Evolutionary conservation across 2,797 vertebrate species (phyloP).

Genomic region (Sebastes jordani): DNA sequence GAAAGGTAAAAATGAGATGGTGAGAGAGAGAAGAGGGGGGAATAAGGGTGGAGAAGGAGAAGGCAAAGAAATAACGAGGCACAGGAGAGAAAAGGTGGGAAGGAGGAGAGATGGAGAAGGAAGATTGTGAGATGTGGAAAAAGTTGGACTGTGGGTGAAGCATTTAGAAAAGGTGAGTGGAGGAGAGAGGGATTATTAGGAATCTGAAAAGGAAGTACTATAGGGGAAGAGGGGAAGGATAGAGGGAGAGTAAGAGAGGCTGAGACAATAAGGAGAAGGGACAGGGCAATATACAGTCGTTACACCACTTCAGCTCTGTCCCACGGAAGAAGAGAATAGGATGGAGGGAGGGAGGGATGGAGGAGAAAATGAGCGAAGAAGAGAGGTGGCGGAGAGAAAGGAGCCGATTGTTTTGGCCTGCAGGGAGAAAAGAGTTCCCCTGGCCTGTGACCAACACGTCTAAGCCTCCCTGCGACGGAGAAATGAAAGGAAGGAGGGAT

Average conservation of each 20-base stretch:
- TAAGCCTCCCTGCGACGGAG: slow-evolving; percentile 59
- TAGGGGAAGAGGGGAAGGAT: not conserved
- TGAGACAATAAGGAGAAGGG: not conserved
- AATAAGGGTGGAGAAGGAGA: not conserved
- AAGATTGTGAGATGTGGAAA: not conserved
- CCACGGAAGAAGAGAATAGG: slow-evolving; percentile 33
- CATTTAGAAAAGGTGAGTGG: not conserved
- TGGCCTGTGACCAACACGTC: slow-evolving; percentile 73
- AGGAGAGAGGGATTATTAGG: not conserved
- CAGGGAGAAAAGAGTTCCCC: slow-evolving; percentile 65
- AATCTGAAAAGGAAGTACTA: not conserved
- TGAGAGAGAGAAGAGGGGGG: not conserved
- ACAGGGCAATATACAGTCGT: slow-evolving; percentile 20
- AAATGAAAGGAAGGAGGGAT: slow-evolving; percentile 49
- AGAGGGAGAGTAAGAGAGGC: not conserved
- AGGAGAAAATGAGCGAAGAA: slow-evolving; percentile 50
- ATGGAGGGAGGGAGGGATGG: slow-evolving; percentile 31
- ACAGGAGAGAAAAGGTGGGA: not conserved
- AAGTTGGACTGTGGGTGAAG: not conserved
- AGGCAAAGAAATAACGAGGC: not conserved
- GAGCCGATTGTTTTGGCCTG: slow-evolving; percentile 74
- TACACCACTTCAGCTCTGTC: slow-evolving; percentile 34
- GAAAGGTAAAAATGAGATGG: not conserved
- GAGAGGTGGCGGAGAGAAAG: slow-evolving; percentile 63
- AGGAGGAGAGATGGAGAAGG: not conserved